Evolutionary conservation across 2,113 vertebrate genomes (phyloP).

Genomic region (Callithrix jacchus): DNA sequence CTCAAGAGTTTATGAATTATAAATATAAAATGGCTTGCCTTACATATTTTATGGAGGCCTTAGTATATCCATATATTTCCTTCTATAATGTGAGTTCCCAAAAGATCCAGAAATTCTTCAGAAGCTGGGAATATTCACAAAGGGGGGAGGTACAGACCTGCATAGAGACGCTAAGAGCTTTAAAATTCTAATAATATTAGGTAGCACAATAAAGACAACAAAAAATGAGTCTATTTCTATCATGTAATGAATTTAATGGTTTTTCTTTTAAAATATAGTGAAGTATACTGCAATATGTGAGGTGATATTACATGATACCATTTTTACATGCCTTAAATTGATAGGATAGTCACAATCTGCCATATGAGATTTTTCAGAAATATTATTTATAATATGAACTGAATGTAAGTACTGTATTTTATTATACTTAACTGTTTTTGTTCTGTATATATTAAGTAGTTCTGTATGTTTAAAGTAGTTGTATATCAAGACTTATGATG

Average conservation of each 20-base stretch:
- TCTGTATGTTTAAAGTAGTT: not conserved
- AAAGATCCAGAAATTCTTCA: not conserved
- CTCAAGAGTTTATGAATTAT: not conserved
- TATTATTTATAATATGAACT: not conserved
- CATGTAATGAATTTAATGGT: not conserved
- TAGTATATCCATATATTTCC: not conserved
- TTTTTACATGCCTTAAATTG: not conserved
- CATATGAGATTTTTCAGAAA: not conserved
- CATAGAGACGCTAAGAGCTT: not conserved
- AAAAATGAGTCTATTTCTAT: not conserved
- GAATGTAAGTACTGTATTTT: not conserved
- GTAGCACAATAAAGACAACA: not conserved
- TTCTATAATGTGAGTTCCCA: not conserved
- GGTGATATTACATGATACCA: not conserved
- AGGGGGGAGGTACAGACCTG: not conserved
- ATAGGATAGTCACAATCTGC: not conserved
- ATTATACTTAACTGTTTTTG: not conserved
- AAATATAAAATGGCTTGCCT: not conserved
- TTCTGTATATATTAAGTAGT: not conserved
- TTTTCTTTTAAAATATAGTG: conserved; percentile 1
- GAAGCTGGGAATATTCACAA: not conserved
- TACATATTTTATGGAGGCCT: not conserved
- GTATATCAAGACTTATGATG: not conserved
- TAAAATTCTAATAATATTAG: not conserved
- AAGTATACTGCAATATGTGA: not conserved